A percentile compares a stretch with the other conserved stretches of the same genome.
Conservation (phyloP, 2,888 invertebrate species). For the Schrankia costaestrigalis region DNA sequence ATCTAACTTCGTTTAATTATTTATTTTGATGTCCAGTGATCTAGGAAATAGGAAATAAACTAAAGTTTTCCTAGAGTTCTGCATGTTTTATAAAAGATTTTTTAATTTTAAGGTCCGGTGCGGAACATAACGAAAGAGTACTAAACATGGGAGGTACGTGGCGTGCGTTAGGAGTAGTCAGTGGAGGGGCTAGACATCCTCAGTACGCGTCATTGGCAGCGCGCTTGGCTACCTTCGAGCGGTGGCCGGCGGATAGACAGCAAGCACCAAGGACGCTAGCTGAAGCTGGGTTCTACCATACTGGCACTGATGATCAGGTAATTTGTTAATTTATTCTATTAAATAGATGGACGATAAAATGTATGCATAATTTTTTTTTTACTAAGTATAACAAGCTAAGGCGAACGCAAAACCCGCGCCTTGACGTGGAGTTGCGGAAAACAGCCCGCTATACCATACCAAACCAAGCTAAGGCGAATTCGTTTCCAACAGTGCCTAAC, state of each 20-base stretch:
- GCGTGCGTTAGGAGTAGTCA: constrained; percentile 64
- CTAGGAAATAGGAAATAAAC: too few relatives aligned
- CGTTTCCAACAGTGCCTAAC: too few relatives aligned
- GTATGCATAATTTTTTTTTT: too few relatives aligned
- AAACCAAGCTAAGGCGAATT: too few relatives aligned
- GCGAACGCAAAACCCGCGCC: too few relatives aligned
- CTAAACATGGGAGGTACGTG: constrained; percentile 57
- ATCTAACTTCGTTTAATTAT: too few relatives aligned
- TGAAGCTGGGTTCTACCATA: constrained; percentile 94
- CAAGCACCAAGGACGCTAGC: constrained; percentile 90
- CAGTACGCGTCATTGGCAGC: constrained; percentile 84
- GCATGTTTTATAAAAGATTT: neutral
- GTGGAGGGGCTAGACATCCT: constrained; percentile 79
- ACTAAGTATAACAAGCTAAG: too few relatives aligned
- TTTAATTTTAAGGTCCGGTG: constrained; percentile 47
- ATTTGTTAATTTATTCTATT: neutral
- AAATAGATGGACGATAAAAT: too few relatives aligned
- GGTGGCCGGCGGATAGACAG: constrained; percentile 88
- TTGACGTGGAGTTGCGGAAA: too few relatives aligned
- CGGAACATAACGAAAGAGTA: constrained; percentile 61
- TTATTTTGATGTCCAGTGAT: too few relatives aligned
- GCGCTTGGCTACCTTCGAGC: constrained; percentile 84
- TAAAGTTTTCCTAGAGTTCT: too few relatives aligned
- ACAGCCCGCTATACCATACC: too few relatives aligned
- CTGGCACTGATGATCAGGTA: constrained; percentile 84